Conservation (phyloP, 2,113 vertebrate species). For the Sminthopsis crassicaudata region DNA sequence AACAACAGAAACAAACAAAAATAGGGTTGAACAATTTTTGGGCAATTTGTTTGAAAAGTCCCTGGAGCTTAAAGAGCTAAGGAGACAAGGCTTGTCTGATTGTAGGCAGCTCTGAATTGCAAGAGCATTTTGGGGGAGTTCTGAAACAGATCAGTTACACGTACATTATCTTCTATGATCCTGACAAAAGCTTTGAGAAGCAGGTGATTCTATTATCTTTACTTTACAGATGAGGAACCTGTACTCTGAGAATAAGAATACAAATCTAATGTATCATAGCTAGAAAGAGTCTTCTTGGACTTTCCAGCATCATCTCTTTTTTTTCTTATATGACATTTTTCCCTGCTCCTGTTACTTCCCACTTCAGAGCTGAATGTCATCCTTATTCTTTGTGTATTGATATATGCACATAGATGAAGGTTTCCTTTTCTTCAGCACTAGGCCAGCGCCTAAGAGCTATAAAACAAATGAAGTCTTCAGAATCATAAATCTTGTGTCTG, state of each 20-base stretch:
- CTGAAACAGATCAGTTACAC: neutral
- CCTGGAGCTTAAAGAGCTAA: neutral
- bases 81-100: neutral
- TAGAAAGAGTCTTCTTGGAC: slow-evolving; percentile 30
- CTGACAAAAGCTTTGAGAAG: neutral
- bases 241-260: neutral
- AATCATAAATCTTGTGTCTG: slow-evolving; percentile 48
- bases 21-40: neutral
- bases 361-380: slow-evolving; percentile 1
- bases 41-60: neutral
- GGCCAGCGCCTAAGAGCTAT: slow-evolving; percentile 28
- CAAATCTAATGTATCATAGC: slow-evolving; percentile 25
- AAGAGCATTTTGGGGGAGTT: neutral
- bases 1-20: neutral
- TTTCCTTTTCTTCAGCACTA: neutral
- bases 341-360: neutral
- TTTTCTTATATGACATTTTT: slow-evolving; percentile 39
- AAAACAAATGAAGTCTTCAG: slow-evolving; percentile 52
- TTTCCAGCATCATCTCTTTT: slow-evolving; percentile 34
- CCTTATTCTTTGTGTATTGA: slow-evolving; percentile 21
- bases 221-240: neutral
- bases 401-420: neutral
- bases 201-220: neutral
- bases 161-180: neutral
- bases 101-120: too few relatives aligned